Evolutionary conservation across 2,113 vertebrate genomes (phyloP).

Genomic region (Hypanus sabinus): DNA sequence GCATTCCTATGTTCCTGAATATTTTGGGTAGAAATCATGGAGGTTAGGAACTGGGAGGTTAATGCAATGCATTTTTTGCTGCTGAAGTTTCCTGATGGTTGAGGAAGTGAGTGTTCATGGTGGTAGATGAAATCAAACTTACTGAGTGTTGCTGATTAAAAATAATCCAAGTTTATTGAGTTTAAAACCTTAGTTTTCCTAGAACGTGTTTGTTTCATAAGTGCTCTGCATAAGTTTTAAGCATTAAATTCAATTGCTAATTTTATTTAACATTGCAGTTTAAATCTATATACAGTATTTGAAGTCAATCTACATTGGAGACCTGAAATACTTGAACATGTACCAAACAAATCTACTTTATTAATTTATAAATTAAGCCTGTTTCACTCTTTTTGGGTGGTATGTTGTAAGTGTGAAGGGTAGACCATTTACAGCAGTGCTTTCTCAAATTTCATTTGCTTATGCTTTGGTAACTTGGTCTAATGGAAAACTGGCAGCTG

Average conservation of each 20-base stretch:
- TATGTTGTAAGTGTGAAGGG: neutral
- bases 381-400: neutral
- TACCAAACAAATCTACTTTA: neutral
- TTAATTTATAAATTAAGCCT: neutral
- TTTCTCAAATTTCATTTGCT: neutral
- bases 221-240: neutral
- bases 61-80: no score
- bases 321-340: neutral
- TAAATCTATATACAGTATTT: neutral
- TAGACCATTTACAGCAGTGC: neutral
- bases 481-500: constrained; percentile 5
- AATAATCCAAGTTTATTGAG: neutral
- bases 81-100: no score
- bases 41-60: no score
- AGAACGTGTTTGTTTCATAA: neutral
- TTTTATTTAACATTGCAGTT: neutral
- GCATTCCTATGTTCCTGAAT: no score
- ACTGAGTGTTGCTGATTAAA: no score
- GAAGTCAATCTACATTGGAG: neutral
- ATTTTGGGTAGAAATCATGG: no score
- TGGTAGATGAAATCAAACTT: no score
- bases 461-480: neutral
- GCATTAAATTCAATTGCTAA: neutral
- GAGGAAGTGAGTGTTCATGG: no score
- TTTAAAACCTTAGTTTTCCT: neutral